Conservation (phyloP, 1,140 invertebrate genomes). For the Pseudomyrmex sp. region DNA sequence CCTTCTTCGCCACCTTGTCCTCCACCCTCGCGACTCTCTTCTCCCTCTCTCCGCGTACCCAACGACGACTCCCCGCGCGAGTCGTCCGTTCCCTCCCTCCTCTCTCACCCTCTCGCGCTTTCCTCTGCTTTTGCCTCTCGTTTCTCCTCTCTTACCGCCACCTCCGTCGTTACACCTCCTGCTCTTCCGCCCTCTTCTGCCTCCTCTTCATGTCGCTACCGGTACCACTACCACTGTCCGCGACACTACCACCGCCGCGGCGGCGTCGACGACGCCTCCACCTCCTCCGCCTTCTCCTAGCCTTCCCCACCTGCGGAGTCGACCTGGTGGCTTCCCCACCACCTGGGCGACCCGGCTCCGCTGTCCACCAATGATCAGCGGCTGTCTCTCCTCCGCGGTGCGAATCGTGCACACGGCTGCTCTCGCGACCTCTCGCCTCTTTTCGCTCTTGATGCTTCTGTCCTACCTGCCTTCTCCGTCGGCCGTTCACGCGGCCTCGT, state of each 20-base stretch:
- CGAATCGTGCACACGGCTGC: slow-evolving; percentile 58
- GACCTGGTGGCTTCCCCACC: slow-evolving; percentile 70
- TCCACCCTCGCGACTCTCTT: slow-evolving; percentile 64
- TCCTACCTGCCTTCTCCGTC: slow-evolving; percentile 60
- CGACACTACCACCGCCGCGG: slow-evolving; percentile 65
- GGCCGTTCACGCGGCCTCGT: slow-evolving; percentile 32
- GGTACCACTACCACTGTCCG: slow-evolving; percentile 60
- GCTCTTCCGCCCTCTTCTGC: slow-evolving; percentile 73
- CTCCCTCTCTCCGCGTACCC: slow-evolving; percentile 23
- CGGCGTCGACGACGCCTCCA: slow-evolving; percentile 37
- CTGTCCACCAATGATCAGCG: slow-evolving; percentile 84
- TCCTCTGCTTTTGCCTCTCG: not conserved
- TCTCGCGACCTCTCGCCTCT: slow-evolving; percentile 69
- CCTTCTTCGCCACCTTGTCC: slow-evolving; percentile 68
- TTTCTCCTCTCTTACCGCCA: slow-evolving; percentile 49
- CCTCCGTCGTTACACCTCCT: slow-evolving; percentile 70
- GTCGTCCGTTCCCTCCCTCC: not conserved
- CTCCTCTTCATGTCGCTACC: slow-evolving; percentile 72
- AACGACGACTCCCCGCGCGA: not conserved
- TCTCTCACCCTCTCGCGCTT: slow-evolving; percentile 9
- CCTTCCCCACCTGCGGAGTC: slow-evolving; percentile 66
- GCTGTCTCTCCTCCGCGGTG: slow-evolving; percentile 78
- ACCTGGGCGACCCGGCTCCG: slow-evolving; percentile 64
- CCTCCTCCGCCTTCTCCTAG: slow-evolving; percentile 70
- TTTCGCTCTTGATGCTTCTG: slow-evolving; percentile 55